Conservation (phyloP, 2,797 vertebrate genomes). For the Crocodylus rhombifer region DNA sequence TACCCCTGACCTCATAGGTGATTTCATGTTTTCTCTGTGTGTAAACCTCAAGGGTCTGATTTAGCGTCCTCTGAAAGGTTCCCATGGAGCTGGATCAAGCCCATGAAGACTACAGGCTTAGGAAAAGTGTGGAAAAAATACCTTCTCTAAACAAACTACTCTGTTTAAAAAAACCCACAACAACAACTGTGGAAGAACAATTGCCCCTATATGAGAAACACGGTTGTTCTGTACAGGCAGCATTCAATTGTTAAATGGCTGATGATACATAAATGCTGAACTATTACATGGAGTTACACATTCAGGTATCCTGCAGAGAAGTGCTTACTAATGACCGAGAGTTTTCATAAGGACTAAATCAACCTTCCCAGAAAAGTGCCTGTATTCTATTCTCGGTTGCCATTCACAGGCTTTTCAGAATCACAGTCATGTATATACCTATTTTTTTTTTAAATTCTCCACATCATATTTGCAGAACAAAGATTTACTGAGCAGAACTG, state of each 20-base stretch:
- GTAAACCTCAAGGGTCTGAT: not conserved
- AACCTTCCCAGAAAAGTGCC: slow-evolving; percentile 81
- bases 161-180: not conserved
- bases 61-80: not conserved
- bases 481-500: slow-evolving; percentile 81
- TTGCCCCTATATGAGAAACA: slow-evolving; percentile 8
- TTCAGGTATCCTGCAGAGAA: slow-evolving; percentile 65
- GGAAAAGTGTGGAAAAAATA: not conserved
- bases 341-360: slow-evolving; percentile 71
- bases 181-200: slow-evolving; percentile 53
- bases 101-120: too few relatives aligned
- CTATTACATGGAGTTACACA: slow-evolving; percentile 51
- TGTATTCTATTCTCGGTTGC: slow-evolving; percentile 76
- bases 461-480: slow-evolving; percentile 72
- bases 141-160: not conserved
- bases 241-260: slow-evolving; percentile 14
- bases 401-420: slow-evolving; percentile 76
- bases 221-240: slow-evolving; percentile 25
- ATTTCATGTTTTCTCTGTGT: not conserved
- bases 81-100: not conserved
- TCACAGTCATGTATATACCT: slow-evolving; percentile 65
- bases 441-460: slow-evolving; percentile 63
- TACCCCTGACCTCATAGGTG: too few relatives aligned
- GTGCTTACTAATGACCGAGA: slow-evolving; percentile 67
- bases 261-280: slow-evolving; percentile 42